Conservation (phyloP, 2,888 invertebrate genomes). For the Hirudinaria manillensis region DNA sequence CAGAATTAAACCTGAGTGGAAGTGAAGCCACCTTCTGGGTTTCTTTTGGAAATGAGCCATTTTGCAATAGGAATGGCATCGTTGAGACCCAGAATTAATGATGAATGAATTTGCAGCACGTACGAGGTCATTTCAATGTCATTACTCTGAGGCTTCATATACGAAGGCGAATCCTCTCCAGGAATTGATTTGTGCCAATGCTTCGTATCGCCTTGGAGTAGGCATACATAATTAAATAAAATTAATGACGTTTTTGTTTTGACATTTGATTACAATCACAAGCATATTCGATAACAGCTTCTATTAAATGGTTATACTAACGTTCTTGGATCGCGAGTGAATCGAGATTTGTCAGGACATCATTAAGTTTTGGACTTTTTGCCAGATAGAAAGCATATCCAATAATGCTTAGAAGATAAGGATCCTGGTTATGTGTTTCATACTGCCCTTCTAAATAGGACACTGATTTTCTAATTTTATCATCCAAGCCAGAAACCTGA, state of each 20-base stretch:
- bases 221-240: slow-evolving; percentile 18
- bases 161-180: no score
- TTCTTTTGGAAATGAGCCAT: slow-evolving; percentile 50
- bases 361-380: slow-evolving; percentile 41
- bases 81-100: background rate
- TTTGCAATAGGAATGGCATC: slow-evolving; percentile 46
- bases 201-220: slow-evolving; percentile 42
- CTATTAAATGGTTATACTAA: slow-evolving; percentile 24
- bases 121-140: slow-evolving; percentile 53
- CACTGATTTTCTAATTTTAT: background rate
- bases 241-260: background rate
- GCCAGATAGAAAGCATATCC: slow-evolving; percentile 48
- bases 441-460: background rate
- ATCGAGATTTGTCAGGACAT: slow-evolving; percentile 42
- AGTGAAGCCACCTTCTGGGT: slow-evolving; percentile 50
- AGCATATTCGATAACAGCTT: no score
- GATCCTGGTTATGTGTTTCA: slow-evolving; percentile 38
- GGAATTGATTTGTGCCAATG: slow-evolving; percentile 42
- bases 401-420: slow-evolving; percentile 47
- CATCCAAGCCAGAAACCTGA: background rate
- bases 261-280: slow-evolving; percentile 36
- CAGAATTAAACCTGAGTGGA: slow-evolving; percentile 50
- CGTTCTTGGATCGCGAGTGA: slow-evolving; percentile 44
- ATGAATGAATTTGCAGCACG: slow-evolving; percentile 48
- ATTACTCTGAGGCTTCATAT: slow-evolving; percentile 3